Conservation (phyloP, 2,113 vertebrate species). For the Hypocryptadius cinnamomeus region DNA sequence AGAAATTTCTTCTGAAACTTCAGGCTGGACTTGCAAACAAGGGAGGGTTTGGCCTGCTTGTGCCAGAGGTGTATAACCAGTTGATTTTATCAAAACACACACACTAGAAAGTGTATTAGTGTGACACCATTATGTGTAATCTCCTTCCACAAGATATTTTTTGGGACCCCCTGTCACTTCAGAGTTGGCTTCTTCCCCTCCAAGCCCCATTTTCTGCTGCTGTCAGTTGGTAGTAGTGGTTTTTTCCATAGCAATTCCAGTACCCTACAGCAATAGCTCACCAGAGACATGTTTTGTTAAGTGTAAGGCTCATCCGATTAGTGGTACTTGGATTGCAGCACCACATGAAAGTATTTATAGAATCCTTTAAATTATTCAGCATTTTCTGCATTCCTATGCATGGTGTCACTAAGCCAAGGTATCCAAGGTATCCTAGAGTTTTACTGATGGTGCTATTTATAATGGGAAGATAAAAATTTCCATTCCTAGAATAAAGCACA, state of each 20-base stretch:
- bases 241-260: background rate
- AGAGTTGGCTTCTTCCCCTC: background rate
- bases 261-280: background rate
- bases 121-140: background rate
- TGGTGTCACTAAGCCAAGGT: background rate
- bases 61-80: background rate
- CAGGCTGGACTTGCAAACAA: background rate
- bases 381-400: background rate
- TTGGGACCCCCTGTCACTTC: background rate
- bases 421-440: background rate
- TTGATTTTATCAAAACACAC: background rate
- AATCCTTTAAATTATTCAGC: background rate
- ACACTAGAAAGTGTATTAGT: background rate
- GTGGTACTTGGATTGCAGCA: background rate
- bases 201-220: background rate
- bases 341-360: background rate
- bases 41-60: background rate
- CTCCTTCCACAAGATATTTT: background rate
- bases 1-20: background rate
- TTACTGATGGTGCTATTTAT: background rate
- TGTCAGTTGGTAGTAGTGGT: background rate
- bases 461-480: background rate
- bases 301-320: background rate
- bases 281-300: background rate
- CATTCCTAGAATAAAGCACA: background rate